These are phyloP conservation scores for Glyptemys insculpta DNA, from an alignment of 2,797 vertebrate genomes.

Conservation along the genomic window DNA sequence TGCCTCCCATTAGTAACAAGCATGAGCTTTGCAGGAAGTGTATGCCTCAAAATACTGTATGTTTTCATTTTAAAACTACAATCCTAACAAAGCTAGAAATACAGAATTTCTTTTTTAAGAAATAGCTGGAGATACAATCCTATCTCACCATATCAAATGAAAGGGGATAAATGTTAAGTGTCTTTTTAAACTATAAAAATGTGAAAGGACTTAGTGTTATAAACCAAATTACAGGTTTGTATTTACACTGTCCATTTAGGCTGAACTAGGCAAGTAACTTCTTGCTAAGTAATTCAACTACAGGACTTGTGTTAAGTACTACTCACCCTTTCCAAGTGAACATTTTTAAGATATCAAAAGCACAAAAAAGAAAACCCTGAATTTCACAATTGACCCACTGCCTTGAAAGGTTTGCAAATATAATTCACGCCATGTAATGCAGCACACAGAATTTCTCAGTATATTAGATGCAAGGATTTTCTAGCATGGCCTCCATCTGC, in stretches of 20 bases:
- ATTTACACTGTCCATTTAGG: background rate
- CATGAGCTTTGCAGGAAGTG: background rate
- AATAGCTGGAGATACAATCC: background rate
- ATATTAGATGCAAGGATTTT: background rate
- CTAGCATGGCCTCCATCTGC: background rate
- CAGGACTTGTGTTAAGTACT: background rate
- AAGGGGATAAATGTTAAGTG: background rate
- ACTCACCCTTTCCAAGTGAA: background rate
- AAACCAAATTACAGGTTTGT: background rate
- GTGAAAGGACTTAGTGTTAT: background rate
- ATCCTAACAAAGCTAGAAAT: background rate
- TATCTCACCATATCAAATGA: background rate
- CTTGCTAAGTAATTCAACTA: background rate
- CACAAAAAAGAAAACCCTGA: background rate
- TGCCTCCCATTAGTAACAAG: background rate
- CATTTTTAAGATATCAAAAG: background rate
- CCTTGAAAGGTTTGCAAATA: background rate
- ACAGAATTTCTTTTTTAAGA: background rate
- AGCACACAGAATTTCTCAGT: background rate
- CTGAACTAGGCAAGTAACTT: background rate
- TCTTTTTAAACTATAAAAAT: background rate
- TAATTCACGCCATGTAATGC: background rate
- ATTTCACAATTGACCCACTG: background rate
- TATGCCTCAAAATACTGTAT: background rate
- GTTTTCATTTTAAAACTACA: background rate